Evolutionary conservation across 2,888 invertebrate genomes (phyloP).

Genomic region (Drosophila sordidula): DNA sequence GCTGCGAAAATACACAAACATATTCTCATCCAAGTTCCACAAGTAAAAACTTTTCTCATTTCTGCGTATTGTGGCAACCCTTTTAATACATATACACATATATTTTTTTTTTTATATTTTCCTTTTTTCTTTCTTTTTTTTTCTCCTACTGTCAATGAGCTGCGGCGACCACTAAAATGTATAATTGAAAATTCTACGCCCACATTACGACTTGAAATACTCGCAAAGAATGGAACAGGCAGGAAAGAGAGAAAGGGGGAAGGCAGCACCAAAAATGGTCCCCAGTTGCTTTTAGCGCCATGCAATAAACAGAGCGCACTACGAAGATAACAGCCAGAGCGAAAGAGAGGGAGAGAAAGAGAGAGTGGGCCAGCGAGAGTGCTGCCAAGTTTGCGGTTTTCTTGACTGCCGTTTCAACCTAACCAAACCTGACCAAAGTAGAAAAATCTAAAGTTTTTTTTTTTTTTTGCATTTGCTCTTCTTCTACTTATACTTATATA

Average conservation of each 20-base stretch:
- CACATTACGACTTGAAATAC: constrained; percentile 62
- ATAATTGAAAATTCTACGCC: constrained; percentile 76
- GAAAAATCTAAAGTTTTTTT: constrained; percentile 50
- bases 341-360: not conserved
- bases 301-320: constrained; percentile 68
- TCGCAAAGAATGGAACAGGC: constrained; percentile 10
- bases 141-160: constrained; percentile 64
- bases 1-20: constrained; percentile 37
- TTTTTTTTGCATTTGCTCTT: constrained; percentile 23
- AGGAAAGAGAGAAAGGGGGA: not conserved
- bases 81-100: constrained; percentile 18
- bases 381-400: constrained; percentile 66
- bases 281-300: constrained; percentile 73
- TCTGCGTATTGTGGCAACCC: constrained; percentile 46
- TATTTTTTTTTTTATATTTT: constrained; percentile 6
- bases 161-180: constrained; percentile 69
- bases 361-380: not conserved
- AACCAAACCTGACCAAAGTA: constrained; percentile 63
- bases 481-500: constrained; percentile 1
- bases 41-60: constrained; percentile 68
- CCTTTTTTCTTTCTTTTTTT: constrained; percentile 14
- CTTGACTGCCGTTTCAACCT: constrained; percentile 42
- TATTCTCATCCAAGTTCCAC: constrained; percentile 25
- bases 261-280: constrained; percentile 53
- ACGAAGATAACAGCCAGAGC: constrained; percentile 30